These are phyloP conservation scores for Oophaga pumilio DNA, from an alignment of 2,113 vertebrate genomes.

Conservation along the genomic window DNA sequence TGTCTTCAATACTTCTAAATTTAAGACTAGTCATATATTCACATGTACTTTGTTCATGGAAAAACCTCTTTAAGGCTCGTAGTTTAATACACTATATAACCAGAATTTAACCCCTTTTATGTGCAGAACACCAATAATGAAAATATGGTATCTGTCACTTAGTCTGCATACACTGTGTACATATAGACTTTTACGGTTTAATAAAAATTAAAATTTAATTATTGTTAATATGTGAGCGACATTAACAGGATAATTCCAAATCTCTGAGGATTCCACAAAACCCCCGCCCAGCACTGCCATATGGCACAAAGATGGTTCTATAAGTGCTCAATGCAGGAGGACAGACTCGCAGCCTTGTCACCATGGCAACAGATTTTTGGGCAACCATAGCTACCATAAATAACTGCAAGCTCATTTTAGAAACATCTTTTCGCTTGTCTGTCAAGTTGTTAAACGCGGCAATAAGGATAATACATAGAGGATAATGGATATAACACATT, in stretches of 20 bases:
- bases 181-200: not conserved
- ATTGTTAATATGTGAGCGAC: not conserved
- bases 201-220: constrained; percentile 12
- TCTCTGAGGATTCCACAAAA: not conserved
- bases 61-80: too few relatives aligned
- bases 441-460: constrained; percentile 34
- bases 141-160: not conserved
- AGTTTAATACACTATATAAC: too few relatives aligned
- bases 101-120: not conserved
- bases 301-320: constrained; percentile 39
- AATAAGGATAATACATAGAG: not conserved
- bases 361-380: constrained; percentile 49
- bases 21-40: too few relatives aligned
- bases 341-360: constrained; percentile 17
- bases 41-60: too few relatives aligned
- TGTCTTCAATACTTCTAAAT: too few relatives aligned
- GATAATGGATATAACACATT: not conserved
- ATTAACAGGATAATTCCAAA: not conserved
- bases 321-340: constrained; percentile 31
- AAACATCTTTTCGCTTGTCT: constrained; percentile 6
- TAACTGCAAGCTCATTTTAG: constrained; percentile 39
- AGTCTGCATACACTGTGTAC: not conserved
- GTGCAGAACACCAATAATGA: too few relatives aligned
- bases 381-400: constrained; percentile 40
- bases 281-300: constrained; percentile 29